Percentiles rank a stretch among this genome's conserved stretches.
These are phyloP conservation scores for Trichogramma pretiosum DNA, from an alignment of 1,140 invertebrate genomes.

Conservation along the genomic window DNA sequence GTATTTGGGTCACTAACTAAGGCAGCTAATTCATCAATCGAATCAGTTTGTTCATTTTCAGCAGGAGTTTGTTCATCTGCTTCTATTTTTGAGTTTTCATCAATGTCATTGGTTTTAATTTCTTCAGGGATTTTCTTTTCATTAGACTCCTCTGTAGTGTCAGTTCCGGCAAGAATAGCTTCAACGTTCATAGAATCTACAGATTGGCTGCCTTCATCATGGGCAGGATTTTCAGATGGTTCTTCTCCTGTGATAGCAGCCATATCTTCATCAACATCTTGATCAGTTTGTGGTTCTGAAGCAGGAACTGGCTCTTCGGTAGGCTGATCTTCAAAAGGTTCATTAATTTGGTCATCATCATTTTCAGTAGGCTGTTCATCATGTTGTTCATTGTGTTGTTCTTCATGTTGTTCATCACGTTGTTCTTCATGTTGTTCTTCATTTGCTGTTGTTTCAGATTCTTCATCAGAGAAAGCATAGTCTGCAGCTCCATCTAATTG, in stretches of 20 bases:
- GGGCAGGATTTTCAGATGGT: constrained; percentile 11
- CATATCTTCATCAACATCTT: constrained; percentile 38
- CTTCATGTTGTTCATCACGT: background rate
- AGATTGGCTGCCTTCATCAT: background rate
- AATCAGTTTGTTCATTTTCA: background rate
- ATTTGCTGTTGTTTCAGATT: constrained; percentile 23
- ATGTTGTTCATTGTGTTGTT: constrained; percentile 15
- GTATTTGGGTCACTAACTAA: background rate
- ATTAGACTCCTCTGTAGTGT: background rate
- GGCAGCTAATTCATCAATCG: background rate
- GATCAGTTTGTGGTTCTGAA: too few species aligned
- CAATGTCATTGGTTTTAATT: background rate
- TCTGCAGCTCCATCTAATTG: constrained; percentile 40
- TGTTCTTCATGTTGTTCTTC: constrained; percentile 22
- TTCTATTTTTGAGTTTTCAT: too few species aligned
- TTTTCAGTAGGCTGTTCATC: constrained; percentile 9
- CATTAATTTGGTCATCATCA: too few species aligned
- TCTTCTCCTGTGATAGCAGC: constrained; percentile 18
- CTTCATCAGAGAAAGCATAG: constrained; percentile 31
- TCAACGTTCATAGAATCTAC: constrained; percentile 15
- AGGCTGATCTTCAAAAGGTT: too few species aligned
- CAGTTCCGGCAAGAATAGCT: constrained; percentile 6
- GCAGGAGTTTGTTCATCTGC: background rate
- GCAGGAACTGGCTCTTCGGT: too few species aligned
- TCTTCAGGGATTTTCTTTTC: background rate